phyloP scores from a whole-genome alignment of 2,888 invertebrate species.

The Aspidapion aeneum region DNA sequence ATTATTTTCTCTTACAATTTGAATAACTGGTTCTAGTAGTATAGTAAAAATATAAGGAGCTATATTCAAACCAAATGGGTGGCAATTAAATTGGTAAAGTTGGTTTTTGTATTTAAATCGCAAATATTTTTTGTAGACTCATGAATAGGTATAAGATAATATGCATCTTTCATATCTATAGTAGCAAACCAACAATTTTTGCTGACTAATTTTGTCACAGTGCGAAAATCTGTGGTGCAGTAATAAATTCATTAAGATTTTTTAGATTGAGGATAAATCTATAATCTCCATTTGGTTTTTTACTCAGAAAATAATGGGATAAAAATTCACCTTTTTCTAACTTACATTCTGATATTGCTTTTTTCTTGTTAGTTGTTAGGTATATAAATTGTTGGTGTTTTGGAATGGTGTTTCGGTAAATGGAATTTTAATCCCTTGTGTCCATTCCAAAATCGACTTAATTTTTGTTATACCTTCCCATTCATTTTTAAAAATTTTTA shows the following conservation, averaged over 20 bases:
- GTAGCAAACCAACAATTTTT: slow-evolving; percentile 17
- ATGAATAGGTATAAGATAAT: slow-evolving; percentile 26
- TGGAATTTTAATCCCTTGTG: not conserved
- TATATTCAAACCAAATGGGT: slow-evolving; percentile 30
- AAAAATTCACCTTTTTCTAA: not conserved
- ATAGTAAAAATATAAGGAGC: slow-evolving; percentile 33
- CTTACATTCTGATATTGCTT: not conserved
- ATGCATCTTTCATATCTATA: slow-evolving; percentile 27
- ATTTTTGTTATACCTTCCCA: not conserved
- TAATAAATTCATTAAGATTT: slow-evolving; percentile 26
- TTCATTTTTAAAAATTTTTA: not conserved
- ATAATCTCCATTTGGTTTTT: slow-evolving; percentile 4
- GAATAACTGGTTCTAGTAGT: slow-evolving; percentile 27
- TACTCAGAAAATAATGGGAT: slow-evolving; percentile 7
- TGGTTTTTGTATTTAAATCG: slow-evolving; percentile 25
- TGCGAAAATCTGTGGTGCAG: slow-evolving; percentile 25
- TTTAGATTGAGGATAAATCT: slow-evolving; percentile 31
- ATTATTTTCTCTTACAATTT: slow-evolving; percentile 15
- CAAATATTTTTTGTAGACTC: slow-evolving; percentile 24
- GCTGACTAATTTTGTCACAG: slow-evolving; percentile 22
- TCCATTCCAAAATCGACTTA: not conserved
- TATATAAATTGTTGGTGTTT: not conserved
- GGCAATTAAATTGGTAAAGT: slow-evolving; percentile 28
- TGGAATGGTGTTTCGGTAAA: not conserved
- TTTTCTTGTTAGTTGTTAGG: not conserved